Conservation (phyloP, 2,888 invertebrate species). For the Sminthurinus aureus region DNA sequence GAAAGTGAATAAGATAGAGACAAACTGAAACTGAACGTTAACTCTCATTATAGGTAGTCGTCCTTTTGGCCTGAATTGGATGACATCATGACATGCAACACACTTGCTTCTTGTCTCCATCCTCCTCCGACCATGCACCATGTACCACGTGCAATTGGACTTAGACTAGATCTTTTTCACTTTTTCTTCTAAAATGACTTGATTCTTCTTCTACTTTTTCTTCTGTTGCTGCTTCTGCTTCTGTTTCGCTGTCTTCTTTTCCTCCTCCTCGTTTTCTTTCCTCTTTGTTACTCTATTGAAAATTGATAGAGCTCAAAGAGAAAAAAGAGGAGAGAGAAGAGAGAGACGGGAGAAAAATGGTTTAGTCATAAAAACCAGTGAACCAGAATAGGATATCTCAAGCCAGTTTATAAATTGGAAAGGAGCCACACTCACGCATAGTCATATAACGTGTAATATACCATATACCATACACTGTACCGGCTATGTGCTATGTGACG, state of each 20-base stretch:
- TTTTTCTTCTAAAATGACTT: background rate
- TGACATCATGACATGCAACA: too few species aligned
- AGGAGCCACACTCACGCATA: constrained; percentile 31
- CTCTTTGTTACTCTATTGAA: background rate
- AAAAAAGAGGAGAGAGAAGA: constrained; percentile 18
- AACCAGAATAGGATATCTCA: constrained; percentile 49
- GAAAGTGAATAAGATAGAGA: background rate
- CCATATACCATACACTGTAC: too few species aligned
- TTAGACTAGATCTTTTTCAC: background rate
- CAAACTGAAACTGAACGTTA: background rate
- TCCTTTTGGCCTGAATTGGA: constrained; percentile 3
- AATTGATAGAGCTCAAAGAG: background rate
- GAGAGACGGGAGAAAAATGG: constrained; percentile 43
- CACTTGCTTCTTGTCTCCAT: too few species aligned
- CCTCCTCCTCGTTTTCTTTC: background rate
- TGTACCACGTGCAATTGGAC: background rate
- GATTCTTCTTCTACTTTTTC: background rate
- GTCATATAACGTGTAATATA: too few species aligned
- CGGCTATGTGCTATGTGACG: too few species aligned
- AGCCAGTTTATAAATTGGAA: constrained; percentile 48
- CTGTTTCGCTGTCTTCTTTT: background rate
- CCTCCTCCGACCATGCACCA: background rate
- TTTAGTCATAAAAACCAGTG: constrained; percentile 49
- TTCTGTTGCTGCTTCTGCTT: background rate
- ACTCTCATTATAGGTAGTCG: background rate